A percentile compares a stretch with the other conserved stretches of the same genome.
phyloP scores from a whole-genome alignment of 2,113 vertebrate species.

The Eulemur rufifrons region DNA sequence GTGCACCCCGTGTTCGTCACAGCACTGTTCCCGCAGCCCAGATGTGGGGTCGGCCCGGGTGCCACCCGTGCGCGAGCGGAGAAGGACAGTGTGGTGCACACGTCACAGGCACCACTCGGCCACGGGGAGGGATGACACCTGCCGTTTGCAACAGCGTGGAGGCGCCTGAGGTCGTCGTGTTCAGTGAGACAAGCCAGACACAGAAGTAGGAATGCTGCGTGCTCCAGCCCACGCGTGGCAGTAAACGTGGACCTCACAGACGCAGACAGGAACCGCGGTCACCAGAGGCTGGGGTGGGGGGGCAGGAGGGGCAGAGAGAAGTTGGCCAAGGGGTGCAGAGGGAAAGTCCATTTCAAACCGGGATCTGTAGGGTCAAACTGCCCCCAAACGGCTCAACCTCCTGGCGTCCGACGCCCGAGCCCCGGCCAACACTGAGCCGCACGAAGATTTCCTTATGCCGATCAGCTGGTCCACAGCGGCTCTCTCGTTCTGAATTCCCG shows the following conservation, averaged over 20 bases:
- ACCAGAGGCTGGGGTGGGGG: background rate
- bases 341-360: rapidly evolving
- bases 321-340: background rate
- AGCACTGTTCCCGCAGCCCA: background rate
- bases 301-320: background rate
- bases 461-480: background rate
- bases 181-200: background rate
- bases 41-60: background rate
- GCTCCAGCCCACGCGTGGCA: too few species aligned
- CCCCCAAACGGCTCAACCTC: rapidly evolving
- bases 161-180: background rate
- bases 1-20: background rate
- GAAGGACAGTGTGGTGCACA: background rate
- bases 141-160: background rate
- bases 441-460: background rate
- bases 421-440: background rate
- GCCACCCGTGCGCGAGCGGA: background rate
- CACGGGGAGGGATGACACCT: background rate
- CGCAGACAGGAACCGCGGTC: too few species aligned
- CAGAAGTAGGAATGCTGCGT: background rate
- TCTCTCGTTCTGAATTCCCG: too few species aligned
- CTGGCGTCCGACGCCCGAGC: rapidly evolving
- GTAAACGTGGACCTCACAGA: background rate
- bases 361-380: rapidly evolving
- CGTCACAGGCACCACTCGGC: background rate